phyloP scores from a whole-genome alignment of 2,888 invertebrate genomes.

The Xiphydria camelus region DNA sequence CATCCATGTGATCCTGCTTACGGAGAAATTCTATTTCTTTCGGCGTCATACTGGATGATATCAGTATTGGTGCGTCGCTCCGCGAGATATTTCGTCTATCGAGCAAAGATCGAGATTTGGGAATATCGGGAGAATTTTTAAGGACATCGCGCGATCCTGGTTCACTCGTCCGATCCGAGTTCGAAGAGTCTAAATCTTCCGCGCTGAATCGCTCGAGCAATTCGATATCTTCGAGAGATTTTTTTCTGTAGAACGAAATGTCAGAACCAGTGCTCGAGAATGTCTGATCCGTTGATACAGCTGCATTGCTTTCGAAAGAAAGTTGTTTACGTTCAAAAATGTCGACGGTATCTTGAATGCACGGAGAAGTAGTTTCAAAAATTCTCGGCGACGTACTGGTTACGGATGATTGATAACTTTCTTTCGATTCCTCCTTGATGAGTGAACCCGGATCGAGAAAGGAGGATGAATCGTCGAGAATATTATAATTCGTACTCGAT shows the following conservation, averaged over 20 bases:
- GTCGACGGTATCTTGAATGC: neutral
- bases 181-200: neutral
- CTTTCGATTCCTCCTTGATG: neutral
- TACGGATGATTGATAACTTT: neutral
- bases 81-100: too few species aligned
- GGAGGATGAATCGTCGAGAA: constrained; percentile 40
- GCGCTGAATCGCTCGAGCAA: neutral
- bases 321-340: constrained; percentile 1
- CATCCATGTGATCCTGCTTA: constrained; percentile 4
- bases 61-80: constrained; percentile 5
- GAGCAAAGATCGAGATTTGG: too few species aligned
- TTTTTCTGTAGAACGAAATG: neutral
- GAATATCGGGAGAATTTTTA: too few species aligned
- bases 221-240: neutral
- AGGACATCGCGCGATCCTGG: too few species aligned
- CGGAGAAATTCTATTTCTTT: constrained; percentile 8
- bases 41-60: constrained; percentile 9
- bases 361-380: neutral
- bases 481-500: constrained; percentile 49
- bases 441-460: constrained; percentile 25
- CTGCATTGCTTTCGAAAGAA: constrained; percentile 4
- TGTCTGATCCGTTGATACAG: constrained; percentile 13
- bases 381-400: neutral
- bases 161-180: too few species aligned
- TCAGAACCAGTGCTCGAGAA: constrained; percentile 9